phyloP scores from a whole-genome alignment of 2,888 invertebrate genomes.

The Oscheius myriophilus region DNA sequence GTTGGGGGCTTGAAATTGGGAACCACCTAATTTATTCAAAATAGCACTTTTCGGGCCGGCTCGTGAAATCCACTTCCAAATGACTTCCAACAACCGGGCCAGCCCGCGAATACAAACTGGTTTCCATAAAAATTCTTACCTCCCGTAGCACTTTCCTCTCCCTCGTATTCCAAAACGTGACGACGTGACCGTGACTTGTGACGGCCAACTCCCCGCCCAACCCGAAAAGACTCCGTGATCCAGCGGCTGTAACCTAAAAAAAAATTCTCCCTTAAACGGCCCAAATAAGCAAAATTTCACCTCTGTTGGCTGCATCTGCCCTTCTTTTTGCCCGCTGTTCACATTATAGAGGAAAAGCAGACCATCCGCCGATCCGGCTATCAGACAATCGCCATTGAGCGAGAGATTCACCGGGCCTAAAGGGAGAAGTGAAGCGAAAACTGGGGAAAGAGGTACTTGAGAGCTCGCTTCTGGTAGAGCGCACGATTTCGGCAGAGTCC shows the following conservation, averaged over 20 bases:
- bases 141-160: conserved; percentile 52
- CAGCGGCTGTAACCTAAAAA: background rate
- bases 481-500: conserved; percentile 38
- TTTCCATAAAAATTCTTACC: conserved; percentile 30
- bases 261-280: too few species aligned
- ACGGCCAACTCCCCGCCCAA: conserved; percentile 53
- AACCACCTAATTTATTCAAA: too few species aligned
- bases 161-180: conserved; percentile 63
- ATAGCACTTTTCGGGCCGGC: too few species aligned
- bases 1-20: too few species aligned
- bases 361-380: conserved; percentile 1
- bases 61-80: too few species aligned
- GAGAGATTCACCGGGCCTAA: conserved; percentile 6
- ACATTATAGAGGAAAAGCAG: conserved; percentile 2
- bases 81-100: too few species aligned
- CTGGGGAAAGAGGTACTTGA: conserved; percentile 4
- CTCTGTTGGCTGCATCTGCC: conserved; percentile 3
- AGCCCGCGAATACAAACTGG: too few species aligned
- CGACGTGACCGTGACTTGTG: conserved; percentile 43
- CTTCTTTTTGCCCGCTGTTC: conserved; percentile 24
- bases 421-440: background rate
- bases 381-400: conserved; percentile 9
- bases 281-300: background rate
- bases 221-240: conserved; percentile 1
- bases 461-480: conserved; percentile 35